Evolutionary conservation across 1,140 invertebrate genomes (phyloP).

Genomic region (Scaptomyza montana): DNA sequence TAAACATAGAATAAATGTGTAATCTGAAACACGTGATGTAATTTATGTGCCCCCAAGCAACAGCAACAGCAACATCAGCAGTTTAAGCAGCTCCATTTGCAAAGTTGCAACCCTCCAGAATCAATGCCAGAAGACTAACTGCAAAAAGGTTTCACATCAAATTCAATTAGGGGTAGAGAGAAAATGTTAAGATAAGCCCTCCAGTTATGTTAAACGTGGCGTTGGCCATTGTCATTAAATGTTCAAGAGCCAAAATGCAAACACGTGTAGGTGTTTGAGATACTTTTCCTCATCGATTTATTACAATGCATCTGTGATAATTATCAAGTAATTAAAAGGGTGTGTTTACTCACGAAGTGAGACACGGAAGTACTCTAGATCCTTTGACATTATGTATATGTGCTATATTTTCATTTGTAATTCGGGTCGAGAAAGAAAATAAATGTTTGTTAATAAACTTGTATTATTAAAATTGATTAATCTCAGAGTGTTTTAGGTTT

Average conservation of each 20-base stretch:
- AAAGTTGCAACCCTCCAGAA: constrained; percentile 46
- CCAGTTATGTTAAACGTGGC: constrained; percentile 13
- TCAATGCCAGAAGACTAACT: constrained; percentile 7
- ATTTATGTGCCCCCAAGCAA: constrained; percentile 58
- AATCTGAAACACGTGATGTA: constrained; percentile 68
- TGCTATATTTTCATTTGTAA: too few species aligned
- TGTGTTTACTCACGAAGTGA: background rate
- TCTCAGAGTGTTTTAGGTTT: too few species aligned
- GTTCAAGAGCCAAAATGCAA: constrained; percentile 12
- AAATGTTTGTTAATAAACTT: too few species aligned
- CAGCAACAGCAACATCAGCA: background rate
- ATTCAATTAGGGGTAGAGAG: constrained; percentile 28
- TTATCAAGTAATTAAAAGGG: constrained; percentile 18
- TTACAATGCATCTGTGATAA: constrained; percentile 4
- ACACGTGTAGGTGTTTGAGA: constrained; percentile 14
- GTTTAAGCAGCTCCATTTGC: constrained; percentile 8
- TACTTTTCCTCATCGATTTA: background rate
- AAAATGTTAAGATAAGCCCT: constrained; percentile 28
- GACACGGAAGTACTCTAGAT: background rate
- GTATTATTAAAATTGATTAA: too few species aligned
- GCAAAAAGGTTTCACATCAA: constrained; percentile 13
- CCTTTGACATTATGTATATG: too few species aligned
- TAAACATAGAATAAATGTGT: constrained; percentile 53
- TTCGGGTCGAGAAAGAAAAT: too few species aligned
- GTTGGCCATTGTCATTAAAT: constrained; percentile 10